A percentile compares a stretch with the other conserved stretches of the same genome.
Evolutionary conservation across 2,113 vertebrate genomes (phyloP).

Genomic region (Alces alces): DNA sequence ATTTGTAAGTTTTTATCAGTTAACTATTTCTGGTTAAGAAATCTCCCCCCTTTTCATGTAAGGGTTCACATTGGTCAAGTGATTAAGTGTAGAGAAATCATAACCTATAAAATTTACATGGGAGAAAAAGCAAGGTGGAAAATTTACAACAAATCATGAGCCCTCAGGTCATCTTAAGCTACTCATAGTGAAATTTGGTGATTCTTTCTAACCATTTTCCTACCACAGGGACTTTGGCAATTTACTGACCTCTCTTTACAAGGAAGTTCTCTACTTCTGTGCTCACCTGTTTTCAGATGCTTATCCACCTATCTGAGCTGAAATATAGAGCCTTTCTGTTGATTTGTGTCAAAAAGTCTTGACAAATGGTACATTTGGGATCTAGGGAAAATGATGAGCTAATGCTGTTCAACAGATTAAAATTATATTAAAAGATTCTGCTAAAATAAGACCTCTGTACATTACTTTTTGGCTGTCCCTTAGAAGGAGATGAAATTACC

Average conservation of each 20-base stretch:
- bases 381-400: background rate
- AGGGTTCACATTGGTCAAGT: background rate
- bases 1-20: background rate
- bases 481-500: slow-evolving; percentile 9
- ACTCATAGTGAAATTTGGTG: background rate
- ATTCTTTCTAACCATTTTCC: background rate
- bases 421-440: background rate
- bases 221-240: background rate
- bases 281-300: background rate
- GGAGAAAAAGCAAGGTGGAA: background rate
- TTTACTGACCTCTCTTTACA: background rate
- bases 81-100: background rate
- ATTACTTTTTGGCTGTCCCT: background rate
- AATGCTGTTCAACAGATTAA: background rate
- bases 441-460: background rate
- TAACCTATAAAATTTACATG: background rate
- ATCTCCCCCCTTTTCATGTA: background rate
- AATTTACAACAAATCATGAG: background rate
- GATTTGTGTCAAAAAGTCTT: background rate
- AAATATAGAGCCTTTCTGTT: background rate
- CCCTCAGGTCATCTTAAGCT: background rate
- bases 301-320: background rate
- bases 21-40: background rate
- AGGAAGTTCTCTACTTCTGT: background rate
- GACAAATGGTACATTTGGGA: background rate